Percentiles rank a stretch among this genome's conserved stretches.
Evolutionary conservation across 2,113 vertebrate species (phyloP).

Genomic region (Megatriorchis doriae): DNA sequence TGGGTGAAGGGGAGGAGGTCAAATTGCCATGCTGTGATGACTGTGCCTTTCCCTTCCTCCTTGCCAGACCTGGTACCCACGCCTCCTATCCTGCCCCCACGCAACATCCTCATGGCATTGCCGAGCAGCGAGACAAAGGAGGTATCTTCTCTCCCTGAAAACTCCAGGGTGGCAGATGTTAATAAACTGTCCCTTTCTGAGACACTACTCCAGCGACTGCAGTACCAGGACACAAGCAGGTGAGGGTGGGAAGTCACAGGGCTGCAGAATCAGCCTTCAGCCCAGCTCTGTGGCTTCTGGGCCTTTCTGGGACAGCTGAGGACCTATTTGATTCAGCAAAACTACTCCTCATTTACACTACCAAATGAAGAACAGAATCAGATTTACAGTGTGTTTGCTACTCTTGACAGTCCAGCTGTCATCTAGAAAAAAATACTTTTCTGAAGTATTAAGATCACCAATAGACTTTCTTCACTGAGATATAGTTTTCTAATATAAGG

Average conservation of each 20-base stretch:
- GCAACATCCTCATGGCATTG: constrained; percentile 71
- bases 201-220: constrained; percentile 80
- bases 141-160: background rate
- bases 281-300: background rate
- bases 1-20: background rate
- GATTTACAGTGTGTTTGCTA: background rate
- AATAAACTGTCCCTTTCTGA: constrained; percentile 76
- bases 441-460: background rate
- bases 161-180: constrained; percentile 59
- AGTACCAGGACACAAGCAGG: constrained; percentile 84
- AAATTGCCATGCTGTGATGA: background rate
- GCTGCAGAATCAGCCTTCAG: background rate
- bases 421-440: background rate
- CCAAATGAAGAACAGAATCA: background rate
- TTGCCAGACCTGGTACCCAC: constrained; percentile 72
- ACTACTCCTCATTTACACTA: background rate
- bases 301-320: background rate
- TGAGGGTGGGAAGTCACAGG: constrained; percentile 50
- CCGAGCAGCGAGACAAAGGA: constrained; percentile 77
- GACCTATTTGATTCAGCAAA: background rate
- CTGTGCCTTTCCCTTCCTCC: background rate
- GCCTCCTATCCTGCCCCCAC: constrained; percentile 89
- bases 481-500: background rate
- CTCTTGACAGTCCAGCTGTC: background rate
- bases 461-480: background rate